Percentiles rank a stretch among this genome's conserved stretches.
Evolutionary conservation across 2,113 vertebrate species (phyloP).

Genomic region (Pseudolaguvia tuberculata): DNA sequence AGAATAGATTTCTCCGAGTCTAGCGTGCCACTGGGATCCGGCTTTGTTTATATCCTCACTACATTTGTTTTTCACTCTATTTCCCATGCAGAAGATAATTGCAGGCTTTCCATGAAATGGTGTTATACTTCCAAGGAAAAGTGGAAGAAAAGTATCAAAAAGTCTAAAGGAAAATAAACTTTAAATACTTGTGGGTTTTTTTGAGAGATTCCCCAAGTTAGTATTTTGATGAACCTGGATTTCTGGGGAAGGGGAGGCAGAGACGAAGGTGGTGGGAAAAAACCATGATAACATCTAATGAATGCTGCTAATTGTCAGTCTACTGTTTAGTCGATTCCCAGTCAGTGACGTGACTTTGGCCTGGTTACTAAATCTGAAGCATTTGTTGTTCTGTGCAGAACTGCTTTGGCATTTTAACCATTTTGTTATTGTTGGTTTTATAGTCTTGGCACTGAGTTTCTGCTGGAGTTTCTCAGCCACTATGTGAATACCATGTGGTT

Average conservation of each 20-base stretch:
- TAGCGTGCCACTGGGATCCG: neutral
- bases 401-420: neutral
- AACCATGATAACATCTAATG: slow-evolving; percentile 54
- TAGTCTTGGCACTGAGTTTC: neutral
- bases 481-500: slow-evolving; percentile 21
- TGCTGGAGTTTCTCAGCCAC: neutral
- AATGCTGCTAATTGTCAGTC: slow-evolving; percentile 24
- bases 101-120: slow-evolving; percentile 60
- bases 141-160: slow-evolving; percentile 55
- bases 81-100: slow-evolving; percentile 70
- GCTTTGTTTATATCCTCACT: slow-evolving; percentile 34
- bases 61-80: slow-evolving; percentile 64
- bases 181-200: slow-evolving; percentile 61
- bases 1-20: neutral
- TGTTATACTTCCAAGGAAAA: slow-evolving; percentile 44
- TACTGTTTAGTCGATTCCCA: neutral
- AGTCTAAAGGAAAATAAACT: slow-evolving; percentile 67
- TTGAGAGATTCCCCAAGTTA: slow-evolving; percentile 27
- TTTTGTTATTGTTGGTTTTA: slow-evolving; percentile 3
- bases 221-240: slow-evolving; percentile 23
- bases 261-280: slow-evolving; percentile 52
- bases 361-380: neutral
- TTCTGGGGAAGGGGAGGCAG: slow-evolving; percentile 21
- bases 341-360: neutral
- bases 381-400: slow-evolving; percentile 10